phyloP scores from a whole-genome alignment of 2,113 vertebrate genomes.

The Gambusia affinis region DNA sequence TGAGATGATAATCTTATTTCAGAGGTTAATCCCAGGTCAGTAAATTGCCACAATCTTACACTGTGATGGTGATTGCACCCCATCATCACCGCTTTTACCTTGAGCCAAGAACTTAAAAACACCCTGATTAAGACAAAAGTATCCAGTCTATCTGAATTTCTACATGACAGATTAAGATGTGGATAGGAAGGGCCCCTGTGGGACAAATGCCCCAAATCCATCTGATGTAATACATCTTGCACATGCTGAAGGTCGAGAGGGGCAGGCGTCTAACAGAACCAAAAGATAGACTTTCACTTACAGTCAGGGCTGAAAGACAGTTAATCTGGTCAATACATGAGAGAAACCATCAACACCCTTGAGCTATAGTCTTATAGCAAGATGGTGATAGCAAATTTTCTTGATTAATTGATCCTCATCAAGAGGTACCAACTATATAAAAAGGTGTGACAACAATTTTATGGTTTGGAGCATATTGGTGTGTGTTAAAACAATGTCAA shows the following conservation, averaged over 20 bases:
- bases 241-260: too few species aligned
- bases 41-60: slow-evolving; percentile 29
- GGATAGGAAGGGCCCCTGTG: background rate
- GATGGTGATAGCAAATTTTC: background rate
- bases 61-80: slow-evolving; percentile 23
- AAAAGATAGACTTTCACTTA: slow-evolving; percentile 17
- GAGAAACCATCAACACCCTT: background rate
- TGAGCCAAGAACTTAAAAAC: background rate
- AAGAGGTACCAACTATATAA: background rate
- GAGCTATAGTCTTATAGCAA: background rate
- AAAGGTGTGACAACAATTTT: background rate
- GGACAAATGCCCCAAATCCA: background rate
- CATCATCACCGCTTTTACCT: slow-evolving; percentile 1
- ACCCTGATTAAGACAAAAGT: background rate
- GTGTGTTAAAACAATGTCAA: too few species aligned
- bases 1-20: slow-evolving; percentile 61
- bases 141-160: background rate
- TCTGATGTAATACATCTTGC: background rate
- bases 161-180: background rate
- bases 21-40: slow-evolving; percentile 60
- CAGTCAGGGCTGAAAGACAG: background rate
- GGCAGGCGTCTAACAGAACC: slow-evolving; percentile 30
- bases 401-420: background rate
- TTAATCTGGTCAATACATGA: background rate
- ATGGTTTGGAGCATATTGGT: too few species aligned